A percentile compares a stretch with the other conserved stretches of the same genome.
phyloP scores from a whole-genome alignment of 1,140 invertebrate species.

The Aphis craccivora region DNA sequence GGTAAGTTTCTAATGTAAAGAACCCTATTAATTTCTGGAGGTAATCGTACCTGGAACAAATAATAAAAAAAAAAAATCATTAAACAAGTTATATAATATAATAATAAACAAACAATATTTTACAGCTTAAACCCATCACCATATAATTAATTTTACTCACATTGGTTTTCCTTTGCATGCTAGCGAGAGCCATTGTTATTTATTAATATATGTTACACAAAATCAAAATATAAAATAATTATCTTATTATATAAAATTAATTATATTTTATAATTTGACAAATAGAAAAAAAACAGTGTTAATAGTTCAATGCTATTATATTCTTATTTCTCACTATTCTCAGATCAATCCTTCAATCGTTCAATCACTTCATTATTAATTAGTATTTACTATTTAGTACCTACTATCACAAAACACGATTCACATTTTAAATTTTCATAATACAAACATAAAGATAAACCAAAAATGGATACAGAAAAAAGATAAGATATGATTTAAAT shows the following conservation, averaged over 20 bases:
- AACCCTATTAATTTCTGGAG: conserved; percentile 98
- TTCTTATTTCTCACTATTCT: too few relatives aligned
- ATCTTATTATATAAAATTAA: too few relatives aligned
- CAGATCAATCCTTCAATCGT: too few relatives aligned
- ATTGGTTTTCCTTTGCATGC: conserved; percentile 56
- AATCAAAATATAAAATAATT: background rate
- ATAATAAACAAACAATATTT: background rate
- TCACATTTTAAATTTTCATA: background rate
- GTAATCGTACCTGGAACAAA: conserved; percentile 84
- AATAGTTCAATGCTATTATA: too few relatives aligned
- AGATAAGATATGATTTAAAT: background rate
- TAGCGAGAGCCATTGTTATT: conserved; percentile 45
- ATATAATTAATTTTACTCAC: conserved; percentile 16
- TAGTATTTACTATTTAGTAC: too few relatives aligned
- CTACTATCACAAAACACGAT: background rate
- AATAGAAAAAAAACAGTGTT: background rate
- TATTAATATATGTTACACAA: background rate
- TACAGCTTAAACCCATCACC: background rate
- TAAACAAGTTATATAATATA: conserved; percentile 51
- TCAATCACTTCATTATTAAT: too few relatives aligned
- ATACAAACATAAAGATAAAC: background rate
- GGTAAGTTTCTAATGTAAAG: conserved; percentile 97
- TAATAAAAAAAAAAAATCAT: conserved; percentile 53
- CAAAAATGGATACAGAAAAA: too few relatives aligned
- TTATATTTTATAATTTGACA: background rate